Conservation (phyloP, 1,140 invertebrate species). For the Drosophila micromelanica region DNA sequence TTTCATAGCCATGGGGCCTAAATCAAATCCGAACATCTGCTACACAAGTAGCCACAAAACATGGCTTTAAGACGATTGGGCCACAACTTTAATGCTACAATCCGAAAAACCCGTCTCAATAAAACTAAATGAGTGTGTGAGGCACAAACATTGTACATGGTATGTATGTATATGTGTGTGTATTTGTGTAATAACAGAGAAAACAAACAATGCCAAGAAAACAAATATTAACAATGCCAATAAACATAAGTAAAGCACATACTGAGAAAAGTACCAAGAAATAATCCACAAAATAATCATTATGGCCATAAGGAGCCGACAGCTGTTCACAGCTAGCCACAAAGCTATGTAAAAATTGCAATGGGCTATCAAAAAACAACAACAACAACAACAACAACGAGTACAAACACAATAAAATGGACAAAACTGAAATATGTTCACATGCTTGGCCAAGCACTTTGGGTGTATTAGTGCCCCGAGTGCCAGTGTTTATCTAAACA, state of each 20-base stretch:
- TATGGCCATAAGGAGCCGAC: slow-evolving; percentile 68
- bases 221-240: slow-evolving; percentile 80
- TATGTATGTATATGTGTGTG: slow-evolving; percentile 9
- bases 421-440: slow-evolving; percentile 57
- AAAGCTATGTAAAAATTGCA: slow-evolving; percentile 77
- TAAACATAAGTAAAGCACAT: slow-evolving; percentile 62
- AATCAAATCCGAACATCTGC: slow-evolving; percentile 19
- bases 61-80: slow-evolving; percentile 33
- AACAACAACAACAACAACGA: slow-evolving; percentile 32
- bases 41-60: slow-evolving; percentile 23
- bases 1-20: slow-evolving; percentile 12
- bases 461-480: slow-evolving; percentile 41
- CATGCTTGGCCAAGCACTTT: slow-evolving; percentile 33
- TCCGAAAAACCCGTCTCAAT: slow-evolving; percentile 54
- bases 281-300: slow-evolving; percentile 81
- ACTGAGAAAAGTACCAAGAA: slow-evolving; percentile 43
- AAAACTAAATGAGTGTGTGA: slow-evolving; percentile 66
- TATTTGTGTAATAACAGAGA: slow-evolving; percentile 59
- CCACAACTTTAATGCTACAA: slow-evolving; percentile 45
- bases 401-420: slow-evolving; percentile 24
- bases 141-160: slow-evolving; percentile 4
- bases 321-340: slow-evolving; percentile 33
- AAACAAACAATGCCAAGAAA: slow-evolving; percentile 68
- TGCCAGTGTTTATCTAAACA: slow-evolving; percentile 58
- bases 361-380: slow-evolving; percentile 74